These are phyloP conservation scores for Acomys russatus DNA, from an alignment of 2,797 vertebrate genomes.

Conservation along the genomic window DNA sequence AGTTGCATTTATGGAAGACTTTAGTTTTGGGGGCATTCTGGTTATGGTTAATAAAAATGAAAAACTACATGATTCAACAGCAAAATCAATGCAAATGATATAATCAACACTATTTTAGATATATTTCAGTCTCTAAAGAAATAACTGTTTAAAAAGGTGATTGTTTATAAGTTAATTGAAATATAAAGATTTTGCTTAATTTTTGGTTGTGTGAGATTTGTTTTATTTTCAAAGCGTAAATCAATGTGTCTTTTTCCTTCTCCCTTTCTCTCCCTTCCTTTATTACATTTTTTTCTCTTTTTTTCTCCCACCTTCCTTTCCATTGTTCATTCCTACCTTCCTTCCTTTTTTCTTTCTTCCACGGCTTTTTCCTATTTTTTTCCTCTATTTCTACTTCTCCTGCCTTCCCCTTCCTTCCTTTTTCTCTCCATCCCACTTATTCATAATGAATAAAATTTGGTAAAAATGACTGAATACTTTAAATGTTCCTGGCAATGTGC, in stretches of 20 bases:
- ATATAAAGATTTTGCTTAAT: background rate
- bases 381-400: background rate
- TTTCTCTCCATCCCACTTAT: background rate
- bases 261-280: background rate
- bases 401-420: background rate
- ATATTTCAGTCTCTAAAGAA: conserved; percentile 36
- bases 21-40: background rate
- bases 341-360: background rate
- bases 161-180: background rate
- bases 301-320: rapidly evolving
- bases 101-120: background rate
- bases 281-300: background rate
- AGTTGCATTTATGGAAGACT: background rate
- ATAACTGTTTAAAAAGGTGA: background rate
- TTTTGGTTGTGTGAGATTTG: background rate
- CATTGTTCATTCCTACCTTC: background rate
- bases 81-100: background rate
- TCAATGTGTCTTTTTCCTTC: background rate
- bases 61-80: background rate
- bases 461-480: background rate
- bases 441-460: conserved; percentile 33
- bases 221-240: background rate
- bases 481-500: background rate
- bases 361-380: background rate
- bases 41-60: background rate